Conservation (phyloP, 2,113 vertebrate species). For the Marcusenius ussheri region DNA sequence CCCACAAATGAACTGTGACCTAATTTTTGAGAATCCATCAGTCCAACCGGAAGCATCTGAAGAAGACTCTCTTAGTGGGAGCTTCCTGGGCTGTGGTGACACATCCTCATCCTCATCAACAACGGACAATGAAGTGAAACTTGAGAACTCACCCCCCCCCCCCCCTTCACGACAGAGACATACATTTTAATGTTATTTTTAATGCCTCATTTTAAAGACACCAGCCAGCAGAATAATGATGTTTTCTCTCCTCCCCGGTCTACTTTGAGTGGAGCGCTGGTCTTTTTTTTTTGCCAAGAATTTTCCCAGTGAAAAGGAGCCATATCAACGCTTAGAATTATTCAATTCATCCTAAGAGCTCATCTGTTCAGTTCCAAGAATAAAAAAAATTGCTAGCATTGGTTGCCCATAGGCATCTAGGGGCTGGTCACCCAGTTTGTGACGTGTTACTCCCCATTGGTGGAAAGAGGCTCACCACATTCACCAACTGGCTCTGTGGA, state of each 20-base stretch:
- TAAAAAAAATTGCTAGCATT: not conserved
- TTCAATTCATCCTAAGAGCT: conserved; percentile 5
- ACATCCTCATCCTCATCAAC: not conserved
- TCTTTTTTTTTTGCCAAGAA: not conserved
- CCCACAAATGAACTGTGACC: not conserved
- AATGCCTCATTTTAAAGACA: conserved; percentile 1
- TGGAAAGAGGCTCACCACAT: not conserved
- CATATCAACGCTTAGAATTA: not conserved
- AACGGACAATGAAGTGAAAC: not conserved
- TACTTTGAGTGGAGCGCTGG: not conserved
- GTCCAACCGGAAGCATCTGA: not conserved
- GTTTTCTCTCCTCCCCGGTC: not conserved
- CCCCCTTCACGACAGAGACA: not conserved
- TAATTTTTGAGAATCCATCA: not conserved
- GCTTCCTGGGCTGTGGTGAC: not conserved
- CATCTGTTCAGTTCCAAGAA: not conserved
- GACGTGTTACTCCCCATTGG: not conserved
- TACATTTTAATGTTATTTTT: conserved; percentile 20
- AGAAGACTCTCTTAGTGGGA: not conserved
- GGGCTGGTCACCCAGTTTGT: not conserved
- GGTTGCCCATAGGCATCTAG: not conserved
- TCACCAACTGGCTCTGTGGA: not conserved
- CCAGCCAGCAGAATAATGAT: not conserved
- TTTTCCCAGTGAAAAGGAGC: not conserved
- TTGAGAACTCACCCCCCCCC: not conserved